Conservation (phyloP, 1,140 invertebrate genomes). For the Penaeus chinensis region DNA sequence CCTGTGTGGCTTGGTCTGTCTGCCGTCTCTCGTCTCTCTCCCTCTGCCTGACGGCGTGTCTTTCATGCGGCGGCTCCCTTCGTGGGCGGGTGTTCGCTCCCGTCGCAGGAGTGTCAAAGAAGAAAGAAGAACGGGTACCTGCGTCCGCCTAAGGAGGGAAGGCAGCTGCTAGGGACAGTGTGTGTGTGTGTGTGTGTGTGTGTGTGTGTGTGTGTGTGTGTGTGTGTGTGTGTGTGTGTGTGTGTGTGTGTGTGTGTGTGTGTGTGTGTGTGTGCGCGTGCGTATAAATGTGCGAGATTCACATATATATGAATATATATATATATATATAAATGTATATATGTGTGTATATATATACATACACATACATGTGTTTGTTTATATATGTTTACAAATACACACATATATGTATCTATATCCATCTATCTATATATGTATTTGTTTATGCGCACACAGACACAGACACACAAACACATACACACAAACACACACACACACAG, state of each 20-base stretch:
- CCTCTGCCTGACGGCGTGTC: no score
- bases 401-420: not conserved
- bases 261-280: not conserved
- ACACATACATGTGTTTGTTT: no score
- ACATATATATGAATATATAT: constrained; percentile 6
- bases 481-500: not conserved
- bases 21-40: no score
- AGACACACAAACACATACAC: not conserved
- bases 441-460: not conserved
- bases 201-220: not conserved
- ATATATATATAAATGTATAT: constrained; percentile 4
- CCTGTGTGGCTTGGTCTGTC: not conserved
- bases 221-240: no score
- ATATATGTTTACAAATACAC: no score
- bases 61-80: no score
- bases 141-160: not conserved
- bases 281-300: not conserved
- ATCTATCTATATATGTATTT: no score
- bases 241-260: not conserved
- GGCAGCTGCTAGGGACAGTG: not conserved
- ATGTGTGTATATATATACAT: not conserved
- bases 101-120: no score
- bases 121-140: not conserved
- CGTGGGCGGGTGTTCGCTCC: no score
- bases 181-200: not conserved